phyloP scores from a whole-genome alignment of 2,888 invertebrate genomes.

The Protodeltote pygarga region DNA sequence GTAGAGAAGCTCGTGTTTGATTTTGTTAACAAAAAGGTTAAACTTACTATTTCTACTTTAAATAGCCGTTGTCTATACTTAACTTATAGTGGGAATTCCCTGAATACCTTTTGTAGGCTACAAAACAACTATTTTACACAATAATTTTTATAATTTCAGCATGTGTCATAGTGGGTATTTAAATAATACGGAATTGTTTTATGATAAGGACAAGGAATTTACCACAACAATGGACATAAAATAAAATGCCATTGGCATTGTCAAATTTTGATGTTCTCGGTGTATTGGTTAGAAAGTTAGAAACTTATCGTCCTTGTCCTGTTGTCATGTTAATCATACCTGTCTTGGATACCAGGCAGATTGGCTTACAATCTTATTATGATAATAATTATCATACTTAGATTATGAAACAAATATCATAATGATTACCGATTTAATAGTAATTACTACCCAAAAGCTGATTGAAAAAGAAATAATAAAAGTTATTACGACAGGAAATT shows the following conservation, averaged over 20 bases:
- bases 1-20: constrained; percentile 93
- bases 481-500: too few relatives aligned
- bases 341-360: too few relatives aligned
- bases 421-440: too few relatives aligned
- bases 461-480: too few relatives aligned
- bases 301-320: too few relatives aligned
- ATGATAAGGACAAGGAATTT: background rate
- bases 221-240: background rate
- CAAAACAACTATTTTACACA: constrained; percentile 13
- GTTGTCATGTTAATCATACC: too few relatives aligned
- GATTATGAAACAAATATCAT: too few relatives aligned
- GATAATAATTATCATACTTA: too few relatives aligned
- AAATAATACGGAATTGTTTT: background rate
- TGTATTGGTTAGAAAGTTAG: too few relatives aligned
- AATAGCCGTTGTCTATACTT: background rate
- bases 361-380: too few relatives aligned
- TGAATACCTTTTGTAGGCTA: background rate
- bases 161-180: background rate
- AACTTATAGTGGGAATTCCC: constrained; percentile 5
- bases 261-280: background rate
- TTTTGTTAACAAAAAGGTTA: constrained; percentile 90
- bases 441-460: too few relatives aligned
- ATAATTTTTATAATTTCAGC: constrained; percentile 5
- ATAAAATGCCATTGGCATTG: too few relatives aligned
- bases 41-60: background rate